Evolutionary conservation across 2,888 invertebrate species (phyloP).

Genomic region (Bellardia bayeri): DNA sequence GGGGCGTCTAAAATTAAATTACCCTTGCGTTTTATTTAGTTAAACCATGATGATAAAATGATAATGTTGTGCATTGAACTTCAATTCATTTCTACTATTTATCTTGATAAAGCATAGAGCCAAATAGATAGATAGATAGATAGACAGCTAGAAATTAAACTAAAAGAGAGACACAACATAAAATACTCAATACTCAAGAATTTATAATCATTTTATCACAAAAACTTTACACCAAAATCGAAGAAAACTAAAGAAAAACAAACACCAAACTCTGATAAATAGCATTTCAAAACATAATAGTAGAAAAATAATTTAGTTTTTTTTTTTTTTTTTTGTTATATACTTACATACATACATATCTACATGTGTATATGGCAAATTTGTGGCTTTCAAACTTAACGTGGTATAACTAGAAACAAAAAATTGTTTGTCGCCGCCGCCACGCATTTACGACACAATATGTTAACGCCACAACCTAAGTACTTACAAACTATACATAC

Average conservation of each 20-base stretch:
- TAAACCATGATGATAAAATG: constrained; percentile 70
- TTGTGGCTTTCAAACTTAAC: background rate
- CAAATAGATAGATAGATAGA: too few species aligned
- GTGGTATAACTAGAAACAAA: background rate
- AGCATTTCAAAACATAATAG: constrained; percentile 53
- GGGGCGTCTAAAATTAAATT: constrained; percentile 81
- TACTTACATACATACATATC: too few species aligned
- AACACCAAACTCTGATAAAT: constrained; percentile 45
- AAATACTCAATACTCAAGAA: constrained; percentile 2
- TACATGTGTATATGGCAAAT: too few species aligned
- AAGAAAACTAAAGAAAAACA: background rate
- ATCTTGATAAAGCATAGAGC: too few species aligned
- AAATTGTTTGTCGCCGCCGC: constrained; percentile 45
- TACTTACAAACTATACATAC: background rate
- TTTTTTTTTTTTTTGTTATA: background rate
- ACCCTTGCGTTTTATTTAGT: constrained; percentile 75
- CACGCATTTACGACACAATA: constrained; percentile 48
- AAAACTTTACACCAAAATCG: background rate
- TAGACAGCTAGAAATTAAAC: background rate
- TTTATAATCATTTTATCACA: constrained; percentile 19
- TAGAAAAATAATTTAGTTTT: background rate
- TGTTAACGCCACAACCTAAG: constrained; percentile 62
- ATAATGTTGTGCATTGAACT: constrained; percentile 84
- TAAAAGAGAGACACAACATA: background rate
- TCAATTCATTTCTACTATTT: constrained; percentile 75